phyloP scores from a whole-genome alignment of 2,797 vertebrate genomes.

The Chloroceryle inda region DNA sequence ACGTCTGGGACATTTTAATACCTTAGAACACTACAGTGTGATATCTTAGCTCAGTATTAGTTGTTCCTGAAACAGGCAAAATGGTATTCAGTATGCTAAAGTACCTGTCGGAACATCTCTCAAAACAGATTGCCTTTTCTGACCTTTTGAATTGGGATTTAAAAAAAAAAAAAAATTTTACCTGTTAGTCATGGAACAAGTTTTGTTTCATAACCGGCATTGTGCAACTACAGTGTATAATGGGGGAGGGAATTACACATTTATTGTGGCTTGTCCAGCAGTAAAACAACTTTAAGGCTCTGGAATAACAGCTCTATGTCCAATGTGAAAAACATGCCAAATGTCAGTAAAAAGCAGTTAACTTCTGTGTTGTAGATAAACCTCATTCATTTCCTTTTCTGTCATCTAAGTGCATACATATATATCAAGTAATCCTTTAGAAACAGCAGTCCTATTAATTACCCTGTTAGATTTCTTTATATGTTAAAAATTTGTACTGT shows the following conservation, averaged over 20 bases:
- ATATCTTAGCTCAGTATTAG: not conserved
- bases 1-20: not conserved
- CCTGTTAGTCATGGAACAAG: not conserved
- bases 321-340: not conserved
- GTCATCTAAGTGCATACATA: rapidly evolving
- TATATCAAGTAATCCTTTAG: not conserved
- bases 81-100: not conserved
- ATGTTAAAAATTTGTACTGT: not conserved
- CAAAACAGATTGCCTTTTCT: not conserved
- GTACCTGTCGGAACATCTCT: not conserved
- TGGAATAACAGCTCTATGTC: not conserved
- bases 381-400: not conserved
- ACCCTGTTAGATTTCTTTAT: not conserved
- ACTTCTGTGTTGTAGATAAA: not conserved
- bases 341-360: not conserved
- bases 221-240: not conserved
- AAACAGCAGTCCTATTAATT: rapidly evolving
- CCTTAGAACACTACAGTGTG: not conserved
- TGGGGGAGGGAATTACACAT: not conserved
- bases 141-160: not conserved
- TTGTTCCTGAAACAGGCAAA: not conserved
- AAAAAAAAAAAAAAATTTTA: not conserved
- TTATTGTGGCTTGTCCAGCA: not conserved
- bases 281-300: not conserved
- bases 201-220: not conserved